Evolutionary conservation across 2,888 invertebrate genomes (phyloP).

Genomic region (Eupithecia subfuscata): DNA sequence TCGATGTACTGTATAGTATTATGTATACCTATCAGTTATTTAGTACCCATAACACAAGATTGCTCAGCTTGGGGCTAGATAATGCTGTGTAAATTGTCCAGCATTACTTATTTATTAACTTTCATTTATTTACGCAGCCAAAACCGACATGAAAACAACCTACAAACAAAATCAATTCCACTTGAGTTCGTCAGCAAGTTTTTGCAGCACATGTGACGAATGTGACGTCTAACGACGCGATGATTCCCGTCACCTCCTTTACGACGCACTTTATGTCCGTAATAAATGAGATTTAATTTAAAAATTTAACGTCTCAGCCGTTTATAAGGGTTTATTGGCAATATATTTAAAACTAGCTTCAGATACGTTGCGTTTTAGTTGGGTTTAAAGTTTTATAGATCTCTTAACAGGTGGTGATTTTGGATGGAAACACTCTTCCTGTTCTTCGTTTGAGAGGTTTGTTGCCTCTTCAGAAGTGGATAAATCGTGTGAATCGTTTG

Average conservation of each 20-base stretch:
- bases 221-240: conserved; percentile 39
- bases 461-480: neutral
- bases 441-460: neutral
- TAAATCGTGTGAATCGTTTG: neutral
- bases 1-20: too few species aligned
- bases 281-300: conserved; percentile 49
- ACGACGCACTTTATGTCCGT: conserved; percentile 44
- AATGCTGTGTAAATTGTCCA: too few species aligned
- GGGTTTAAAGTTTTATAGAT: conserved; percentile 17
- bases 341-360: conserved; percentile 30
- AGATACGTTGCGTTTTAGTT: conserved; percentile 9
- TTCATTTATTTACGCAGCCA: neutral
- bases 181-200: conserved; percentile 29
- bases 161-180: conserved; percentile 1
- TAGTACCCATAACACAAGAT: too few species aligned
- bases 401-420: conserved; percentile 1
- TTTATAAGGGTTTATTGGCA: conserved; percentile 36
- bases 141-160: neutral
- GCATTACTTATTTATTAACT: too few species aligned
- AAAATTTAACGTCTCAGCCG: conserved; percentile 43
- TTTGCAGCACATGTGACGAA: conserved; percentile 39
- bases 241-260: conserved; percentile 42
- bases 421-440: neutral
- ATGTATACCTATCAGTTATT: too few species aligned
- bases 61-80: too few species aligned